Evolutionary conservation across 2,113 vertebrate genomes (phyloP), one percentile per base, ranked within the genome.

Genomic region (Struthio camelus): DNA sequence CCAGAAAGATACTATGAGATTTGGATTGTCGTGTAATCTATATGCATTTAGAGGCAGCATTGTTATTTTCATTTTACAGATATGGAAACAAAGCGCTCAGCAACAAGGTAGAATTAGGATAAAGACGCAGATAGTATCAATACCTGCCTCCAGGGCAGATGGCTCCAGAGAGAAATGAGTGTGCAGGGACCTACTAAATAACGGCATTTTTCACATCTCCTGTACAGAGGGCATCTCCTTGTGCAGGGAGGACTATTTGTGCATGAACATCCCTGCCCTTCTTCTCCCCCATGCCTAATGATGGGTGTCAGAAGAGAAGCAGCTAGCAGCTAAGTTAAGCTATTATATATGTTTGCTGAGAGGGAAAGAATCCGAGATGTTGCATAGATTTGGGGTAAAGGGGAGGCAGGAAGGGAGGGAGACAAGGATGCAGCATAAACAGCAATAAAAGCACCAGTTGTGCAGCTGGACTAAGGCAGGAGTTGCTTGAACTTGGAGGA

Each of bases 401-500:
- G 40, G 72, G 11, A 90, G n/a, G 65, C 36, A 80, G 75, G 85
- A 85, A 84, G 36, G 42, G 75, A 78, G 30, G 56, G 51, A 85
- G 36, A 48, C 67, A 48, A 36, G 40, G 87, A 53, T 80, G 79
- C 85, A 94, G 73, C 85, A 92, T 42, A 78, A 91, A 97, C 64
- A 93, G 96, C 82, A 79, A 96, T 96, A 97, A 97, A 97, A 97
- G 85, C 96, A 77, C 40, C 34, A 42, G 90, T 93, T 94, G 95
- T 97, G 85, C 79, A 61, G 91, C 89, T 87, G 61, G 85, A 81
- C 67, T 85, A 67, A 46, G 72, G 78, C 93, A 69, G 91, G 93
- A 97, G 96, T 97, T 96, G 87, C 83, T 87, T 71, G 65, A 95
- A 97, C 89, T 97, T 97, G 87, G 90, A 82, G 61, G 90, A 88